Conservation (phyloP, 2,888 invertebrate genomes). For the Latrodectus elegans region DNA sequence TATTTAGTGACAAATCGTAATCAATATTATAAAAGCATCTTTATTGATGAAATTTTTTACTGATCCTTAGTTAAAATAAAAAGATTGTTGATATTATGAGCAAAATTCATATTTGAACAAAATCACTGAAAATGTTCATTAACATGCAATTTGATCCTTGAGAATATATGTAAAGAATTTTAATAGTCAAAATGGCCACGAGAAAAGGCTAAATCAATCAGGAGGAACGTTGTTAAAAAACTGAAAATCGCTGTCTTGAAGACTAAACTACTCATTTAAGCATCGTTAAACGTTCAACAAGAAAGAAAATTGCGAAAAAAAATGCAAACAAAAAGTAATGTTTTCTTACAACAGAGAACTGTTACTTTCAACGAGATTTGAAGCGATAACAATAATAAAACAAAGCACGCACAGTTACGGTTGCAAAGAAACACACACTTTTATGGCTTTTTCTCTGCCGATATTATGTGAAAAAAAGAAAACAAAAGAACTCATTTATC, state of each 20-base stretch:
- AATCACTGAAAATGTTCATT: background rate
- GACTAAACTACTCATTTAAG: conserved; percentile 19
- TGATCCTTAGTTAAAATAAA: too few species aligned
- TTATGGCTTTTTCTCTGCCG: background rate
- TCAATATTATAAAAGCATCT: too few species aligned
- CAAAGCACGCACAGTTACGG: conserved; percentile 27
- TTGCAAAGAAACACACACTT: conserved; percentile 5
- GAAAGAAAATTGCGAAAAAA: background rate
- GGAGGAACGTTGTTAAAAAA: conserved; percentile 10
- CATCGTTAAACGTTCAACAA: conserved; percentile 25
- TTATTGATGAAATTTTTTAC: too few species aligned
- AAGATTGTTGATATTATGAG: too few species aligned
- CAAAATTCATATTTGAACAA: too few species aligned
- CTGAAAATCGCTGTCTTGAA: conserved; percentile 9
- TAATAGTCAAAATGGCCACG: conserved; percentile 4
- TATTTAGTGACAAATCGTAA: too few species aligned
- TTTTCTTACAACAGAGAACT: conserved; percentile 28
- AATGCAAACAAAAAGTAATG: background rate
- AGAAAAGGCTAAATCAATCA: conserved; percentile 29
- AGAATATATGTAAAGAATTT: background rate
- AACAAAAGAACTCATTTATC: conserved; percentile 35
- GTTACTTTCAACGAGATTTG: conserved; percentile 46
- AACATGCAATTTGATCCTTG: background rate
- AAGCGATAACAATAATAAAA: conserved; percentile 34
- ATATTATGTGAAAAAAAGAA: background rate